phyloP scores from a whole-genome alignment of 2,888 invertebrate genomes.

The Brachyopa scutellaris region DNA sequence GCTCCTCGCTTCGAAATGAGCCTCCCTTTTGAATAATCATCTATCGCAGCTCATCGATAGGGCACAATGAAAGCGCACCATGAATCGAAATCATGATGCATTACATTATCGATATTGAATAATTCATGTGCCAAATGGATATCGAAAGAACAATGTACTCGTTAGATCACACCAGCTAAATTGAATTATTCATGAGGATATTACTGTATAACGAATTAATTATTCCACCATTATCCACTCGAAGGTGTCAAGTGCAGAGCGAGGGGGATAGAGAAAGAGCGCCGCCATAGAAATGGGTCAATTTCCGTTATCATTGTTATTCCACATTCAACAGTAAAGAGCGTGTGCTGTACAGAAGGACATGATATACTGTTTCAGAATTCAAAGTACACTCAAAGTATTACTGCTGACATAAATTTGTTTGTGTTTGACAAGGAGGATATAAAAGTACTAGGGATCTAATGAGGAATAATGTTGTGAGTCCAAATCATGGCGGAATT shows the following conservation, averaged over 20 bases:
- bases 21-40: neutral
- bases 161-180: constrained; percentile 57
- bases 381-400: too few species aligned
- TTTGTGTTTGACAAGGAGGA: too few species aligned
- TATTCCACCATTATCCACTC: constrained; percentile 66
- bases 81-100: constrained; percentile 47
- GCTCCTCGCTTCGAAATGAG: too few species aligned
- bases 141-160: constrained; percentile 59
- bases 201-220: constrained; percentile 64
- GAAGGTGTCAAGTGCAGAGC: constrained; percentile 62
- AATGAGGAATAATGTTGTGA: too few species aligned
- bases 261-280: neutral
- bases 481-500: too few species aligned
- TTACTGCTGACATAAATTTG: too few species aligned
- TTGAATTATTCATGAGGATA: constrained; percentile 66
- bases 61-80: constrained; percentile 5
- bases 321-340: neutral
- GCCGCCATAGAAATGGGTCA: constrained; percentile 12
- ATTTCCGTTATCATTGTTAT: neutral
- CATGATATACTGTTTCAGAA: too few species aligned
- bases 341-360: too few species aligned
- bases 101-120: constrained; percentile 64
- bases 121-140: constrained; percentile 66
- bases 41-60: neutral
- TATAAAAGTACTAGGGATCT: too few species aligned